Conservation (phyloP, 2,888 invertebrate species). For the Lasioglossum marginatum region DNA sequence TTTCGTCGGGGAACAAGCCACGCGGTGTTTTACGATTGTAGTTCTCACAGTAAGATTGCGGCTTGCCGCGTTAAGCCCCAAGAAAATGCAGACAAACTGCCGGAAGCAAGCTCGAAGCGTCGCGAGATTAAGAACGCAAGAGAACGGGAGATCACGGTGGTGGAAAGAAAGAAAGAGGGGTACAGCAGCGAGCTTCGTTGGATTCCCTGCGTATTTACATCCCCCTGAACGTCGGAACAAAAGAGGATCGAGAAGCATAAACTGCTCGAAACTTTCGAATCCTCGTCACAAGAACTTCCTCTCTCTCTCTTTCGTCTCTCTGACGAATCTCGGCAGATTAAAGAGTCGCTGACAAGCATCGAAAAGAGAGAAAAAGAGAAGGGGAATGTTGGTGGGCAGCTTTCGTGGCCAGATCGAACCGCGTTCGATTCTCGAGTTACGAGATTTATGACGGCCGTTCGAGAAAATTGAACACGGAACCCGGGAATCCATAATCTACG, state of each 20-base stretch:
- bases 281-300: not conserved
- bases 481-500: conserved; percentile 68
- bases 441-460: conserved; percentile 67
- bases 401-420: conserved; percentile 15
- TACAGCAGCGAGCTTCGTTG: not conserved
- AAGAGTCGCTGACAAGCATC: conserved; percentile 35
- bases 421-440: conserved; percentile 63
- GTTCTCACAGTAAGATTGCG: not conserved
- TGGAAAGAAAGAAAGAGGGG: not conserved
- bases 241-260: not conserved
- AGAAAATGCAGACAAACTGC: conserved; percentile 20
- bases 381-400: conserved; percentile 28
- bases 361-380: conserved; percentile 3
- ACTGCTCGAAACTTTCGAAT: not conserved
- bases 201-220: conserved; percentile 20
- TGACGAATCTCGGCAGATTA: conserved; percentile 8
- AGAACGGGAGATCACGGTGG: conserved; percentile 8
- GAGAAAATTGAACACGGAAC: conserved; percentile 71
- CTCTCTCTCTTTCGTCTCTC: not conserved
- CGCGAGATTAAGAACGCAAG: conserved; percentile 18
- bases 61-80: conserved; percentile 4
- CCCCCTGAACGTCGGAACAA: not conserved
- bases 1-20: not conserved
- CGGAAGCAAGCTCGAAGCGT: not conserved
- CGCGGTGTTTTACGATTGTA: not conserved